A percentile compares a stretch with the other conserved stretches of the same genome.
Evolutionary conservation across 2,797 vertebrate genomes (phyloP).

Genomic region (Alexandromys oeconomus): DNA sequence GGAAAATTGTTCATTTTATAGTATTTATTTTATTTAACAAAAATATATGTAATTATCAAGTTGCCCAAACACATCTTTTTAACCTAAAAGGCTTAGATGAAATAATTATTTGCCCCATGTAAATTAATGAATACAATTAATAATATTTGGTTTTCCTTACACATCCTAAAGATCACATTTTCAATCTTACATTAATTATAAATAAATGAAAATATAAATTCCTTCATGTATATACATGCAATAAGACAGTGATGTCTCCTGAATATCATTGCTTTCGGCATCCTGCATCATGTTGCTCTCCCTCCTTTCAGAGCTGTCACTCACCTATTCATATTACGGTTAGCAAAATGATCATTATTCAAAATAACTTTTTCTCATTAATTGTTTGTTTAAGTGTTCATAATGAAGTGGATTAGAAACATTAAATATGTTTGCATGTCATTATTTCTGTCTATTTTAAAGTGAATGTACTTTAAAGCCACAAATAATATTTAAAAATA

Average conservation of each 20-base stretch:
- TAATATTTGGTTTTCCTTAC: not conserved
- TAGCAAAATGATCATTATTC: not conserved
- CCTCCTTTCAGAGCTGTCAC: no score
- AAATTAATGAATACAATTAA: not conserved
- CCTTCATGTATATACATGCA: not conserved
- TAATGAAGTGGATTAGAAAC: not conserved
- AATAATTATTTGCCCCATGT: not conserved
- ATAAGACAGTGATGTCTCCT: not conserved
- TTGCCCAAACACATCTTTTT: not conserved
- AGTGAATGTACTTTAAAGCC: not conserved
- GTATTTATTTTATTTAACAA: not conserved
- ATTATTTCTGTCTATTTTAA: not conserved
- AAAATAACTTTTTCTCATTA: not conserved
- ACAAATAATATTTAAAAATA: not conserved
- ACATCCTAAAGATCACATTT: not conserved
- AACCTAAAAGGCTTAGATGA: not conserved
- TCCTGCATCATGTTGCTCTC: not conserved
- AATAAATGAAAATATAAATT: not conserved
- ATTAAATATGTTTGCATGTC: no score
- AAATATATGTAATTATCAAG: not conserved
- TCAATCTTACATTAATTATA: not conserved
- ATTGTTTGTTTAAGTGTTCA: not conserved
- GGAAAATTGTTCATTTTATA: not conserved
- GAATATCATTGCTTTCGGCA: not conserved
- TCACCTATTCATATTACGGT: not conserved